Percentiles rank a stretch among this genome's conserved stretches.
These are phyloP conservation scores for Bombyx mandarina DNA, from an alignment of 1,140 invertebrate species.

Conservation along the genomic window DNA sequence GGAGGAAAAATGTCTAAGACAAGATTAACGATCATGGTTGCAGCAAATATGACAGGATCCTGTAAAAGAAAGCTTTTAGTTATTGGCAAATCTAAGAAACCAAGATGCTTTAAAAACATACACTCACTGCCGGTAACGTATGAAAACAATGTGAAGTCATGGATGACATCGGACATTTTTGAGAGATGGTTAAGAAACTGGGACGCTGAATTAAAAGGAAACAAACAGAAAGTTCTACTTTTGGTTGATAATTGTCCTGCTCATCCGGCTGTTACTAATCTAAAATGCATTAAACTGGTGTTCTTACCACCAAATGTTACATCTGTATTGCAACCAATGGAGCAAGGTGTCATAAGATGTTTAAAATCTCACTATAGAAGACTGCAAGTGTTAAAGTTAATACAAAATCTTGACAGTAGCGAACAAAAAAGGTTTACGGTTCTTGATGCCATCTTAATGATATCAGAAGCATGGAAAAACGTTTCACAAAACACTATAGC, in stretches of 20 bases:
- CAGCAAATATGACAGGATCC: constrained; percentile 46
- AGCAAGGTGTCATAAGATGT: constrained; percentile 23
- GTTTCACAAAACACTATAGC: too few relatives aligned
- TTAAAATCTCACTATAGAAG: constrained; percentile 20
- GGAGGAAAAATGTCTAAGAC: constrained; percentile 46
- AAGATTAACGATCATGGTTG: constrained; percentile 55
- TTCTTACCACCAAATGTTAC: too few relatives aligned
- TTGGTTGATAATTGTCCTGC: too few relatives aligned
- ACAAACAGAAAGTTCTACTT: too few relatives aligned
- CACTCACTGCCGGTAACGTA: too few relatives aligned
- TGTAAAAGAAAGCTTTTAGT: constrained; percentile 50
- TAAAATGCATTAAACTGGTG: too few relatives aligned
- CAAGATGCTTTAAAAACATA: too few relatives aligned
- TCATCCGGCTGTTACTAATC: too few relatives aligned
- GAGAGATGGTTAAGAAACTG: constrained; percentile 19
- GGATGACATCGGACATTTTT: constrained; percentile 16
- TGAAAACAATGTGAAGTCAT: too few relatives aligned
- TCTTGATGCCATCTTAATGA: constrained; percentile 20
- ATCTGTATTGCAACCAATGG: constrained; percentile 6
- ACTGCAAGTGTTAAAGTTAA: too few relatives aligned
- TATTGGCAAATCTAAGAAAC: constrained; percentile 1
- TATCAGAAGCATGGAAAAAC: too few relatives aligned
- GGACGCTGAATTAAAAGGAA: constrained; percentile 13
- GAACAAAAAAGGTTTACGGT: constrained; percentile 25
- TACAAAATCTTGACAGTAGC: constrained; percentile 19